A percentile compares a stretch with the other conserved stretches of the same genome.
These are phyloP conservation scores for Beroe ovata DNA, from an alignment of 37 sponge, comb jelly and placozoan genomes.

Conservation along the genomic window DNA sequence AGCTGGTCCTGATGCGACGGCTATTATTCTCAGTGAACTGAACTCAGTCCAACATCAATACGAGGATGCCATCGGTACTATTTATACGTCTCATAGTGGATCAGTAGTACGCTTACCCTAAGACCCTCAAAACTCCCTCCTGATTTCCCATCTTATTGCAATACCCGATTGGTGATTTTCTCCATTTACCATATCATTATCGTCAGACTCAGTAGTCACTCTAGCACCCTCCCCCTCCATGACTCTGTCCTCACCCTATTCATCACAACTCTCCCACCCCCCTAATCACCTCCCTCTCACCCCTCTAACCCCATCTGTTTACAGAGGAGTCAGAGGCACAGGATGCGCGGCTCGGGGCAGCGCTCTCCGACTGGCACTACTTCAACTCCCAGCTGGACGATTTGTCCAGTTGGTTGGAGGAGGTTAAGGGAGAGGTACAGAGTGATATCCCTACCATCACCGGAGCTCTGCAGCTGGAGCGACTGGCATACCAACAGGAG, in stretches of 20 bases:
- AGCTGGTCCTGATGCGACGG: conserved; percentile 59
- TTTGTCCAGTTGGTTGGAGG: conserved; percentile 36
- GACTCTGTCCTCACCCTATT: not conserved
- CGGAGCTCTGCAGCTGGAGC: conserved; percentile 4
- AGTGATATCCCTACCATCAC: conserved; percentile 52
- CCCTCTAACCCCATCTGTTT: not conserved
- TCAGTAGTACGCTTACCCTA: no score
- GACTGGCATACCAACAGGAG: not conserved
- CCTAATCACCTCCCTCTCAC: not conserved
- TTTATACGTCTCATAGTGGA: no score
- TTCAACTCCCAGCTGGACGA: conserved; percentile 9
- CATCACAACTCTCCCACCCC: not conserved
- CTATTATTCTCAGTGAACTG: conserved; percentile 63
- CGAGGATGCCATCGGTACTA: conserved; percentile 54
- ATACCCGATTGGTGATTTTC: no score
- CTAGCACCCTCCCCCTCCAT: no score
- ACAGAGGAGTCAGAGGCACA: conserved; percentile 21
- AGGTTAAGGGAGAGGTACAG: conserved; percentile 10
- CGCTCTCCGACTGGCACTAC: conserved; percentile 35
- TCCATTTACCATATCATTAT: no score
- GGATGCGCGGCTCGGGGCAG: not conserved
- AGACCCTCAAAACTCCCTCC: no score
- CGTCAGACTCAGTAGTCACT: no score
- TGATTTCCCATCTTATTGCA: no score
- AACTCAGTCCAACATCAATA: conserved; percentile 25